A percentile compares a stretch with the other conserved stretches of the same genome.
phyloP scores from a whole-genome alignment of 2,797 vertebrate species.

The Sarcophilus harrisii region DNA sequence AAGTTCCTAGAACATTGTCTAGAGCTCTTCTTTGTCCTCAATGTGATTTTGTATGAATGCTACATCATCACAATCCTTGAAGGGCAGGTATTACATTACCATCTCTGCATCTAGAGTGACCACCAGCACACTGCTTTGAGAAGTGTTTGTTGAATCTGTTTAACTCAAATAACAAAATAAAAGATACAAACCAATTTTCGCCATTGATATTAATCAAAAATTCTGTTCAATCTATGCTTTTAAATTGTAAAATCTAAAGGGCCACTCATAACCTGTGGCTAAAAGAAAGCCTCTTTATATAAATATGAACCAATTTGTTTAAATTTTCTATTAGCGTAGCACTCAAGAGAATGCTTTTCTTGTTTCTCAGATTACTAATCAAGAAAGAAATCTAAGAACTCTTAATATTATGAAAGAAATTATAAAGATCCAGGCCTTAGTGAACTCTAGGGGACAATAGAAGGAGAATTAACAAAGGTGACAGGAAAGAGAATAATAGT shows the following conservation, averaged over 20 bases:
- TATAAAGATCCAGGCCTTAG: neutral
- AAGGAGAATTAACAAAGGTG: conserved; percentile 11
- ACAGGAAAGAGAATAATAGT: conserved; percentile 8
- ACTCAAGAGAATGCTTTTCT: conserved; percentile 13
- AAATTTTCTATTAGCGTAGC: conserved; percentile 3
- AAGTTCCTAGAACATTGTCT: neutral
- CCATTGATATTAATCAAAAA: neutral
- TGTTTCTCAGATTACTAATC: conserved; percentile 11
- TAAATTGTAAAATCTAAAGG: neutral
- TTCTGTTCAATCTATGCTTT: conserved; percentile 8
- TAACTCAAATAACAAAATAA: neutral
- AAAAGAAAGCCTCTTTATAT: conserved; percentile 32
- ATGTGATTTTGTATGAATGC: neutral
- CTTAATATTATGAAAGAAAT: conserved; percentile 9
- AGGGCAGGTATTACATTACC: neutral
- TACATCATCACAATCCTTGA: neutral
- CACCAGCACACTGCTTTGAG: neutral
- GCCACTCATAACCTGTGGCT: neutral
- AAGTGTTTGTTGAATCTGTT: neutral
- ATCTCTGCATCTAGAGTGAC: neutral
- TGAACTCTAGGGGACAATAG: neutral
- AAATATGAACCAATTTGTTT: neutral
- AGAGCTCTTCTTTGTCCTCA: neutral
- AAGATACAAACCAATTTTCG: neutral
- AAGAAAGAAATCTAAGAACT: neutral